These are phyloP conservation scores for Halcyon malimbica DNA, from an alignment of 2,113 vertebrate species.

Conservation along the genomic window DNA sequence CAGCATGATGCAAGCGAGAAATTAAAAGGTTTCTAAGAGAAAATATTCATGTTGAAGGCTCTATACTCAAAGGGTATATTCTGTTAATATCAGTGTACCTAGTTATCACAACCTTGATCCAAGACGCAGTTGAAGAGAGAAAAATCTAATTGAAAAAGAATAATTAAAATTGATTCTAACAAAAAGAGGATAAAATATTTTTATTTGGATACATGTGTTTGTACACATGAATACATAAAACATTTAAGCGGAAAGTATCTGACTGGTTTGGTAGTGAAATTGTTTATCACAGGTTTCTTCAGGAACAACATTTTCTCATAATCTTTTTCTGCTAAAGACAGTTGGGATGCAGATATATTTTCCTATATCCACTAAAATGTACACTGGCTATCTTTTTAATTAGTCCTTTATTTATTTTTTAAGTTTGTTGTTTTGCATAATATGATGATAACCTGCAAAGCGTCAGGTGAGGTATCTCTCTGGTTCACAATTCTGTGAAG, in stretches of 20 bases:
- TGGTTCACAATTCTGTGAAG: not conserved
- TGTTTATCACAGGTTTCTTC: not conserved
- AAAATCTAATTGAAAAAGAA: not conserved
- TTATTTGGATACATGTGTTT: not conserved
- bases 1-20: not conserved
- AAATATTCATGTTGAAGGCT: not conserved
- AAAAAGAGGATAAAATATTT: not conserved
- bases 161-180: not conserved
- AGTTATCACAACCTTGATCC: not conserved
- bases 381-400: not conserved
- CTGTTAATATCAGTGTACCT: not conserved
- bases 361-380: not conserved
- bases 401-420: not conserved
- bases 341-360: not conserved
- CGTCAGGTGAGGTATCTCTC: not conserved
- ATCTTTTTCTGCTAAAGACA: not conserved
- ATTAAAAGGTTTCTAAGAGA: constrained; percentile 5
- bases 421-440: not conserved
- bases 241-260: not conserved
- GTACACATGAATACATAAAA: not conserved
- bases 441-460: not conserved
- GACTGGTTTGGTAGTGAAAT: not conserved
- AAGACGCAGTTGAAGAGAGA: not conserved
- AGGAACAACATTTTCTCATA: not conserved
- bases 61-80: not conserved